Percentiles rank a stretch among this genome's conserved stretches.
These are phyloP conservation scores for Leptopilina myrica DNA, from an alignment of 2,888 invertebrate genomes.

Conservation along the genomic window DNA sequence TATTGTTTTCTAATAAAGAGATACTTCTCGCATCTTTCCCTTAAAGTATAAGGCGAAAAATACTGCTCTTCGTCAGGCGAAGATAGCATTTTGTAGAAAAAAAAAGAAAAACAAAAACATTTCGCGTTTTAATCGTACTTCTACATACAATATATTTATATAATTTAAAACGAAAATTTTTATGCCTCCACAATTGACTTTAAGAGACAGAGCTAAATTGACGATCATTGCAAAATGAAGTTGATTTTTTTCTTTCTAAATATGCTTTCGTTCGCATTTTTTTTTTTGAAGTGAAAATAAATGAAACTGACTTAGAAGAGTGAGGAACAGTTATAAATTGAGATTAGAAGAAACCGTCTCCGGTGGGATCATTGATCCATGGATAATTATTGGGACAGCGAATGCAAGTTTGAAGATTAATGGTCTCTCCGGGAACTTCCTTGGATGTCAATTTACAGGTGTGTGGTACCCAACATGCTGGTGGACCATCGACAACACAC, in stretches of 20 bases:
- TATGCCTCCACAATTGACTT: constrained; percentile 18
- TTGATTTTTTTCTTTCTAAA: constrained; percentile 8
- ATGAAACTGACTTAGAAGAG: constrained; percentile 54
- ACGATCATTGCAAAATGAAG: constrained; percentile 9
- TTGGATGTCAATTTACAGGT: constrained; percentile 94
- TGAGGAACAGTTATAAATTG: constrained; percentile 29
- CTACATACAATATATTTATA: not conserved
- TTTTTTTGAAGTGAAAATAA: constrained; percentile 1
- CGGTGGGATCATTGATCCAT: constrained; percentile 95
- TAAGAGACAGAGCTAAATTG: not conserved
- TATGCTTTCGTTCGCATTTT: constrained; percentile 8
- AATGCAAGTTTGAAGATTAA: constrained; percentile 94
- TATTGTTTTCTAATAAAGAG: constrained; percentile 24
- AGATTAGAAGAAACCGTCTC: constrained; percentile 90
- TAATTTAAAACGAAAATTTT: constrained; percentile 9
- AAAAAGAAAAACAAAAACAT: not conserved
- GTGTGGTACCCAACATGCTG: constrained; percentile 92
- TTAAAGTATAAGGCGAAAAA: not conserved
- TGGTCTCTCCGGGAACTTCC: constrained; percentile 95
- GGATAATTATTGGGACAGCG: constrained; percentile 96
- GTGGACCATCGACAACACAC: constrained; percentile 91
- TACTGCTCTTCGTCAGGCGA: constrained; percentile 33
- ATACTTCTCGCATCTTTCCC: constrained; percentile 17
- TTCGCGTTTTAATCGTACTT: constrained; percentile 17
- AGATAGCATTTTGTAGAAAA: constrained; percentile 17